Conservation (phyloP, 2,888 invertebrate species). For the Hecatera dysodea region DNA sequence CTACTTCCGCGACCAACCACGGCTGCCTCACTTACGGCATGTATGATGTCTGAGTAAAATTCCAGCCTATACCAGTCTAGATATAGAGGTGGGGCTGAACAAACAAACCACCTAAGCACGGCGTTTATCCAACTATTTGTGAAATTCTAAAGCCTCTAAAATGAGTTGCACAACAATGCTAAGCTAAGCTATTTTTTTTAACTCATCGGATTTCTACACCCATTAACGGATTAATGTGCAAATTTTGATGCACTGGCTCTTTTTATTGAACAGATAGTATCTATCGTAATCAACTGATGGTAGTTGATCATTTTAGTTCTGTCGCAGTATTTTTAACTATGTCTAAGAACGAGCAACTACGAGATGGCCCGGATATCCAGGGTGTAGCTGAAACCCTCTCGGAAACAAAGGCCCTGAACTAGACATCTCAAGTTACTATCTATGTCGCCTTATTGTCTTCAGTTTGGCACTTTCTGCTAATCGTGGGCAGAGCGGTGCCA, state of each 20-base stretch:
- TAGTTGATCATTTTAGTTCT: background rate
- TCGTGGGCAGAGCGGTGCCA: constrained; percentile 34
- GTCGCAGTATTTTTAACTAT: constrained; percentile 11
- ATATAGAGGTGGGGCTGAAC: constrained; percentile 32
- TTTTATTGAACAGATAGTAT: background rate
- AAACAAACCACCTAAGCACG: constrained; percentile 58
- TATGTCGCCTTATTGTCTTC: constrained; percentile 35
- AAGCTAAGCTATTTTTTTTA: constrained; percentile 54
- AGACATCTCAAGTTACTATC: constrained; percentile 25
- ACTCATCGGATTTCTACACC: constrained; percentile 21
- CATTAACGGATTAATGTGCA: constrained; percentile 2
- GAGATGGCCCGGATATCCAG: constrained; percentile 16
- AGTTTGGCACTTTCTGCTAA: constrained; percentile 39
- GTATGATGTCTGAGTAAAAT: too few relatives aligned
- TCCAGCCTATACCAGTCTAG: background rate
- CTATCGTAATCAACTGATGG: background rate
- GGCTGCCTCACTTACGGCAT: too few relatives aligned
- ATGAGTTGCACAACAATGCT: constrained; percentile 54
- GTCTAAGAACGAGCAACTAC: background rate
- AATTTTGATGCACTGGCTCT: constrained; percentile 2
- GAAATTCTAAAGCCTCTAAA: constrained; percentile 60
- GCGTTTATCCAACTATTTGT: constrained; percentile 66
- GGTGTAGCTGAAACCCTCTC: background rate
- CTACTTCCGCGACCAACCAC: too few relatives aligned
- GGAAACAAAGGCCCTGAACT: constrained; percentile 30